Conservation (phyloP, 1,140 invertebrate genomes). For the Cecropterus lyciades region DNA sequence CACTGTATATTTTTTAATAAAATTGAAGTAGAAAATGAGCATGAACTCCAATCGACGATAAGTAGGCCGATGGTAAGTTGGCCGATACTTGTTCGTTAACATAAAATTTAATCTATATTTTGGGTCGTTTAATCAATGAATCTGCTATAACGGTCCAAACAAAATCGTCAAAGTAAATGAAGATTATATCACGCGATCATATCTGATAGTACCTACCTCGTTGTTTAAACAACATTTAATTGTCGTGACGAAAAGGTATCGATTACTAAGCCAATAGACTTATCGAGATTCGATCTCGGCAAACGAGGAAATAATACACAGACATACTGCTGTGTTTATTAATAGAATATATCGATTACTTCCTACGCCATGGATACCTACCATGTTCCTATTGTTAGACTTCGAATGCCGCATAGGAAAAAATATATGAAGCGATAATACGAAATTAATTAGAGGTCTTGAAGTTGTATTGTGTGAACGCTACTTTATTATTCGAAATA, state of each 20-base stretch:
- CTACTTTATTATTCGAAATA: background rate
- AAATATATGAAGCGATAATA: slow-evolving; percentile 13
- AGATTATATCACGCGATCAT: slow-evolving; percentile 5
- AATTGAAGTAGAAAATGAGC: too few relatives aligned
- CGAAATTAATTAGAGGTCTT: slow-evolving; percentile 17
- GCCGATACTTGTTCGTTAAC: too few relatives aligned
- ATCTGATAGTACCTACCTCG: background rate
- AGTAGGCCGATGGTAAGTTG: too few relatives aligned
- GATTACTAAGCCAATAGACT: slow-evolving; percentile 47
- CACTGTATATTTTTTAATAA: too few relatives aligned
- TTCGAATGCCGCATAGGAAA: slow-evolving; percentile 4
- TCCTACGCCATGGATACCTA: slow-evolving; percentile 30
- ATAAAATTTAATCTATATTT: too few relatives aligned
- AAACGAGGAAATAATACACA: slow-evolving; percentile 53
- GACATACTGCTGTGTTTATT: slow-evolving; percentile 41
- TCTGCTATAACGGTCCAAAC: background rate
- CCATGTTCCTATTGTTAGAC: slow-evolving; percentile 21
- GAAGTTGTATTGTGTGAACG: background rate
- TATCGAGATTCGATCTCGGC: slow-evolving; percentile 47
- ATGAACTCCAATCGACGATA: too few relatives aligned
- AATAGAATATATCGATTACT: slow-evolving; percentile 49
- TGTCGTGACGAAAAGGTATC: slow-evolving; percentile 39
- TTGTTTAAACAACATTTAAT: slow-evolving; percentile 22
- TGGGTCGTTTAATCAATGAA: background rate
- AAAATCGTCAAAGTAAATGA: background rate